Evolutionary conservation across 2,797 vertebrate genomes (phyloP).

Genomic region (Crocodylus rhombifer): DNA sequence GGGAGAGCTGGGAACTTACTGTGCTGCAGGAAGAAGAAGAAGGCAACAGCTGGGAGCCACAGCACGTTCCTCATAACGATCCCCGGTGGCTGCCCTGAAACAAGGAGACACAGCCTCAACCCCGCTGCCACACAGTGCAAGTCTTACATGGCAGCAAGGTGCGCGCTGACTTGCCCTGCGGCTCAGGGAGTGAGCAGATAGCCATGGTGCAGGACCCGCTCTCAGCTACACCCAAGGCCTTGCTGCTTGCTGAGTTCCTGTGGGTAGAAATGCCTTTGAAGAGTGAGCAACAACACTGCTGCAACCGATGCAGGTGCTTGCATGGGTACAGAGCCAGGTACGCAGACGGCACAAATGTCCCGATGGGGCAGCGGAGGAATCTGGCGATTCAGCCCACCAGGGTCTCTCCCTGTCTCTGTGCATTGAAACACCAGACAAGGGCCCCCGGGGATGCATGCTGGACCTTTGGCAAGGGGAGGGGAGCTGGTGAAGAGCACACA

Average conservation of each 20-base stretch:
- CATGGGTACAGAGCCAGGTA: neutral
- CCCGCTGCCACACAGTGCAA: too few species aligned
- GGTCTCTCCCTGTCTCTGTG: neutral
- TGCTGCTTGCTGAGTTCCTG: neutral
- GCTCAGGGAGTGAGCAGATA: neutral
- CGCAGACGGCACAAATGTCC: neutral
- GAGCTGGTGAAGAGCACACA: too few species aligned
- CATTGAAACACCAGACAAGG: neutral
- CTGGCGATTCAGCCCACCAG: neutral
- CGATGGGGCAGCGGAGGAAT: neutral
- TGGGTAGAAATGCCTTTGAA: neutral
- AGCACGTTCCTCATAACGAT: constrained; percentile 51
- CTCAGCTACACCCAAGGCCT: too few species aligned
- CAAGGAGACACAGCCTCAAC: neutral
- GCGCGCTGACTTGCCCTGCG: neutral
- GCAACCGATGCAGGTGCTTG: neutral
- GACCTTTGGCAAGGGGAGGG: neutral
- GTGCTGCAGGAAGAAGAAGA: constrained; percentile 71
- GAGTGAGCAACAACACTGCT: constrained; percentile 1
- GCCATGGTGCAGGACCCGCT: neutral
- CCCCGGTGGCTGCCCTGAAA: constrained; percentile 26
- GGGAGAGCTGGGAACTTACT: constrained; percentile 68
- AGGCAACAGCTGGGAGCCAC: constrained; percentile 1
- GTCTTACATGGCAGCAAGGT: neutral
- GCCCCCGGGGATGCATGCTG: neutral